These are phyloP conservation scores for Myrmecobius fasciatus DNA, from an alignment of 2,113 vertebrate genomes.

Conservation along the genomic window DNA sequence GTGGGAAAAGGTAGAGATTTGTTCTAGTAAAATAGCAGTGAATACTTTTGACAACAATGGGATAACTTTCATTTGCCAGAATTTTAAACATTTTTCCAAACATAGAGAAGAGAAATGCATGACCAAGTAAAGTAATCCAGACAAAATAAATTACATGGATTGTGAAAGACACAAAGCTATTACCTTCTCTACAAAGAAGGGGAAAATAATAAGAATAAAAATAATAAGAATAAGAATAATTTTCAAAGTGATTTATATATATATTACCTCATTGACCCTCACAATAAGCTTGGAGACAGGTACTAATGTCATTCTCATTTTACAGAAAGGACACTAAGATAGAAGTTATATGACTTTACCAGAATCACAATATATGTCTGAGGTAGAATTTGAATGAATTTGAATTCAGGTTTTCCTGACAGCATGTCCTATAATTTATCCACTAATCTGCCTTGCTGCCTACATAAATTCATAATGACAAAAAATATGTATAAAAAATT, in stretches of 20 bases:
- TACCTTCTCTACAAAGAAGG: not conserved
- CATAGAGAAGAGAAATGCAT: accelerated
- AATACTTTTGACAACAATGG: not conserved
- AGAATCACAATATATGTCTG: not conserved
- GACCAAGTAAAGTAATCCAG: not conserved
- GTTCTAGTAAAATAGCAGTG: not conserved
- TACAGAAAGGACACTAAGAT: not conserved
- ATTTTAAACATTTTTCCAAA: not conserved
- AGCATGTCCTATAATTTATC: not conserved
- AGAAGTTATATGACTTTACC: not conserved
- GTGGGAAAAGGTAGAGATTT: not conserved
- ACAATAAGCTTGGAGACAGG: not conserved
- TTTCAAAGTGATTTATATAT: not conserved
- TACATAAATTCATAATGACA: not conserved
- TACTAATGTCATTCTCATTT: not conserved
- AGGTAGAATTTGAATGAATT: not conserved
- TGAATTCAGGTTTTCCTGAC: not conserved
- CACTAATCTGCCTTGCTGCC: not conserved
- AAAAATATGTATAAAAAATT: not conserved
- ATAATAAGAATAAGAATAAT: not conserved
- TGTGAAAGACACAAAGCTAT: not conserved
- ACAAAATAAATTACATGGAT: not conserved
- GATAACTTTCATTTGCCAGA: not conserved
- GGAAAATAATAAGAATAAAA: not conserved
- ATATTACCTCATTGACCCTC: not conserved